These are phyloP conservation scores for Pegoplata infirma DNA, from an alignment of 2,888 invertebrate genomes.

Conservation along the genomic window DNA sequence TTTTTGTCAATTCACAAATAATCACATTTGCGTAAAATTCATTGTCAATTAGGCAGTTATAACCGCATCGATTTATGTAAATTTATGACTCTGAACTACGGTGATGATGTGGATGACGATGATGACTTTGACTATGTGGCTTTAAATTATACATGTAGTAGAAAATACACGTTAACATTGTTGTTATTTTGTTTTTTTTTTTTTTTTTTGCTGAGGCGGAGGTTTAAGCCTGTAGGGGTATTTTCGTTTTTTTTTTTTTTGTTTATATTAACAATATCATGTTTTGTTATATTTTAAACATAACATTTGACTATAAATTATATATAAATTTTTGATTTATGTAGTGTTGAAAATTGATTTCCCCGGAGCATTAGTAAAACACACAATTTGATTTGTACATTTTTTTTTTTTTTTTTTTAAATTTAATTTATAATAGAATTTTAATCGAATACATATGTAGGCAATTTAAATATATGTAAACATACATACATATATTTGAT, in stretches of 20 bases:
- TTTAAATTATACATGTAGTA: neutral
- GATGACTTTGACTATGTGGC: neutral
- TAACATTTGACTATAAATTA: constrained; percentile 42
- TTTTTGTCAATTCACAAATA: neutral
- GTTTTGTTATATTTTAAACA: too few relatives aligned
- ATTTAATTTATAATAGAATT: too few relatives aligned
- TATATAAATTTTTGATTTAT: constrained; percentile 46
- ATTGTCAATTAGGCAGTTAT: constrained; percentile 22
- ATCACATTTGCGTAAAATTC: constrained; percentile 1
- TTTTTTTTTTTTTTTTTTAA: too few relatives aligned
- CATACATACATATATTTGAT: too few relatives aligned
- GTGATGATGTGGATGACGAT: neutral
- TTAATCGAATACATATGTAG: too few relatives aligned
- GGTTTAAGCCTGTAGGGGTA: neutral
- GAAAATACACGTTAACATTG: neutral
- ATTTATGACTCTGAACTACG: neutral
- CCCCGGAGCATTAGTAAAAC: constrained; percentile 37
- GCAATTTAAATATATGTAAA: too few relatives aligned
- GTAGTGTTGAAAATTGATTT: constrained; percentile 50
- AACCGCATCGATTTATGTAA: constrained; percentile 20
- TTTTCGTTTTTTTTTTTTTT: too few relatives aligned
- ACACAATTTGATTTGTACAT: too few relatives aligned
- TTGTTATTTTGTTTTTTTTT: neutral
- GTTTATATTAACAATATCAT: too few relatives aligned
- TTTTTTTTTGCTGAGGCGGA: neutral